Conservation (phyloP, 1,140 invertebrate species). For the Temnothorax curvispinosus region DNA sequence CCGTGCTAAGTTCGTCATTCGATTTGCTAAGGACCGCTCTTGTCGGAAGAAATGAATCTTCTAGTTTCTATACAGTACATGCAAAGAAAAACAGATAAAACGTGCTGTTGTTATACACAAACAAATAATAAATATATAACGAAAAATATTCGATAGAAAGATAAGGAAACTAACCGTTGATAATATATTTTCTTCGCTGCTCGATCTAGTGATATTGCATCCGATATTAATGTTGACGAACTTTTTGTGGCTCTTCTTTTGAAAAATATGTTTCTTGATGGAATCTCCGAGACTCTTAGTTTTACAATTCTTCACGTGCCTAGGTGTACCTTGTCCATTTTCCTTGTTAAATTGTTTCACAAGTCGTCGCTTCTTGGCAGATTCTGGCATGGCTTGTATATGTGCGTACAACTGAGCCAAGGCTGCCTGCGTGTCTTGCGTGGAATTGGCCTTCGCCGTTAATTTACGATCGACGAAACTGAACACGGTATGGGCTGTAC, state of each 20-base stretch:
- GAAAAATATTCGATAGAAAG: slow-evolving; percentile 4
- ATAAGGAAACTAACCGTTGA: slow-evolving; percentile 77
- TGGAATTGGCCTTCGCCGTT: slow-evolving; percentile 89
- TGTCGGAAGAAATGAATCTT: slow-evolving; percentile 75
- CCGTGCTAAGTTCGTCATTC: slow-evolving; percentile 82
- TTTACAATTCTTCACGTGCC: slow-evolving; percentile 87
- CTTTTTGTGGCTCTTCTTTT: slow-evolving; percentile 87
- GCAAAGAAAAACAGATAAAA: slow-evolving; percentile 71
- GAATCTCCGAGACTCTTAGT: slow-evolving; percentile 93
- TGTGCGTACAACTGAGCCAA: slow-evolving; percentile 96
- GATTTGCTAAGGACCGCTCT: slow-evolving; percentile 82
- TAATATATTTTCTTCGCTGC: slow-evolving; percentile 84
- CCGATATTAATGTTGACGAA: slow-evolving; percentile 81
- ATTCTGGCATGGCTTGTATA: slow-evolving; percentile 95
- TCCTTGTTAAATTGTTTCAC: slow-evolving; percentile 96
- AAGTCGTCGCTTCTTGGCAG: slow-evolving; percentile 93
- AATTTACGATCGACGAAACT: slow-evolving; percentile 94
- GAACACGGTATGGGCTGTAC: slow-evolving; percentile 93
- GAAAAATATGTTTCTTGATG: slow-evolving; percentile 94
- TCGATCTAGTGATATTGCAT: slow-evolving; percentile 82
- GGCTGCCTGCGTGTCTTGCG: slow-evolving; percentile 93
- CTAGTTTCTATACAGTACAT: slow-evolving; percentile 75
- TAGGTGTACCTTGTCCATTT: slow-evolving; percentile 92
- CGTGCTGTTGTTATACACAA: slow-evolving; percentile 24
- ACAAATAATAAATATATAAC: slow-evolving; percentile 45